A percentile compares a stretch with the other conserved stretches of the same genome.
These are phyloP conservation scores for Taphrorychus bicolor DNA, from an alignment of 2,888 invertebrate species.

Conservation along the genomic window DNA sequence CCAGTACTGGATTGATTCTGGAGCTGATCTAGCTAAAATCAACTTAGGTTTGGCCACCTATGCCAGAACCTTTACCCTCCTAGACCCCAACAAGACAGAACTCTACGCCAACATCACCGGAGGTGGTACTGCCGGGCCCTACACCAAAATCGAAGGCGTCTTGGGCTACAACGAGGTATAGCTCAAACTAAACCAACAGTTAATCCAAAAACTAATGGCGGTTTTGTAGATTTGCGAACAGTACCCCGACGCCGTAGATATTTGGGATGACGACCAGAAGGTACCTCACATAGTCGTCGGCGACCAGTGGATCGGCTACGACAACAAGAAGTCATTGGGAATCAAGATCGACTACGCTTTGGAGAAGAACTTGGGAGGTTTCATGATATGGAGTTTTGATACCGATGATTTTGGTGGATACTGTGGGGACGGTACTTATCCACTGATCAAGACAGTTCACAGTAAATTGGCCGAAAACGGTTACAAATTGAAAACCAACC, in stretches of 20 bases:
- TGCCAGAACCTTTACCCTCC: constrained; percentile 71
- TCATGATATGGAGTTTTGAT: constrained; percentile 80
- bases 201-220: too few species aligned
- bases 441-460: constrained; percentile 43
- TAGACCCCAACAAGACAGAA: constrained; percentile 56
- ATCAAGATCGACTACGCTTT: constrained; percentile 58
- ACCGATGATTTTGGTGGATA: constrained; percentile 74
- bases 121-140: constrained; percentile 68
- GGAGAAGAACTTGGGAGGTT: constrained; percentile 61
- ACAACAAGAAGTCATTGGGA: constrained; percentile 64
- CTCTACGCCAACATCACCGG: constrained; percentile 68
- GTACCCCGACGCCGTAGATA: constrained; percentile 46
- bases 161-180: constrained; percentile 76
- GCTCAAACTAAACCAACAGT: not conserved
- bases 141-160: constrained; percentile 68
- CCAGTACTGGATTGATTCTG: constrained; percentile 64
- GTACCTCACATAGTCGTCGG: constrained; percentile 67
- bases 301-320: constrained; percentile 73
- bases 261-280: constrained; percentile 56
- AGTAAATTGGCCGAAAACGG: constrained; percentile 19
- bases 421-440: constrained; percentile 58
- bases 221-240: constrained; percentile 53
- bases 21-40: constrained; percentile 69
- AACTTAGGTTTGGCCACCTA: constrained; percentile 75
- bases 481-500: constrained; percentile 18